Evolutionary conservation across 2,888 invertebrate genomes (phyloP), one percentile per base, ranked within the genome.

Genomic region (Drosophila buzzatii): DNA sequence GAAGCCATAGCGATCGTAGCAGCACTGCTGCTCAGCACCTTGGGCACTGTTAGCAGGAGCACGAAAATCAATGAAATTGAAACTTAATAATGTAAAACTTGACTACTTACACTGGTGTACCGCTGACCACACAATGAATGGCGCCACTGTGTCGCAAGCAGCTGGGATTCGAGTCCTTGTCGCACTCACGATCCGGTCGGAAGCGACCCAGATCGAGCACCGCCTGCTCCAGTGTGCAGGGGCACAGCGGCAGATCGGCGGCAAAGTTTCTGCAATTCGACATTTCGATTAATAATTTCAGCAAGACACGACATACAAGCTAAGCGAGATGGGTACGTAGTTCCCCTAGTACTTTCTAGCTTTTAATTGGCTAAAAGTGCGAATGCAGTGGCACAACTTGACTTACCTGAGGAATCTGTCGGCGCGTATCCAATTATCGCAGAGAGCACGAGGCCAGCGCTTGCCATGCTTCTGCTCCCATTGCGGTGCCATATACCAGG

Each of bases 11-110:
- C 97, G 97, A 92, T 99, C 98, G 92, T 99, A 99, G 92, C 99
- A 99, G 89, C 99, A 99, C 91, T 99, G 98, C 91, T 99, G 99
- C 61, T 99, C 99, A 1, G 97, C 96, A 35, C 98, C 98, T 93
- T 98, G 97, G 67, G 96, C 92, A 72, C 98, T 98, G 86, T 33
- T 8, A n/a, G 37, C 4, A 5, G 14, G 14, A 14, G 37, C 2
- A 41, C 1, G 8, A 8, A 8, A 3, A 41, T 41, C 5, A 8
- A n/a, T 41, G n/a, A 39, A n/a, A 6, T n/a, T 0, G n/a, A 41
- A n/a, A 2, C n/a, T n/a, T n/a, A 8, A 35, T 3, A 12, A 35
- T 35, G 2, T 44, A 10, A 14, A 6, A 23, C 3, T 2, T 45
- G 23, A 7, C 8, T 7, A 52, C 94, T 95, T 94, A 98, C 98